Percentiles rank a stretch among this genome's conserved stretches.
phyloP scores from a whole-genome alignment of 1,140 invertebrate genomes.

The Planococcus citri region DNA sequence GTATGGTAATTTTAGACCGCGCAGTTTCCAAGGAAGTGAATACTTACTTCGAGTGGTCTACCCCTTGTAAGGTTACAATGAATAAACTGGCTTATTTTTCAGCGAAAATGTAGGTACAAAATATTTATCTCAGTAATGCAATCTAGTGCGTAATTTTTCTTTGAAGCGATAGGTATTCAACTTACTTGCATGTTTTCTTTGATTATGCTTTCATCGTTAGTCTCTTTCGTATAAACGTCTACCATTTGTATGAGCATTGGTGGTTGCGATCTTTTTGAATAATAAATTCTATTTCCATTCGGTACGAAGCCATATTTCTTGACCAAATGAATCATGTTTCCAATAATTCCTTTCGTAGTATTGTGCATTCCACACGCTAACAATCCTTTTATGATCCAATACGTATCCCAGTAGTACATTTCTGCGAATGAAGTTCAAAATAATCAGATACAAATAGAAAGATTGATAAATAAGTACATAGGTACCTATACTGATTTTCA shows the following conservation, averaged over 20 bases:
- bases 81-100: too few species aligned
- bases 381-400: conserved; percentile 69
- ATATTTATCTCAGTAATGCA: too few species aligned
- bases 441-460: too few species aligned
- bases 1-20: too few species aligned
- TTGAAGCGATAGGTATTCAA: too few species aligned
- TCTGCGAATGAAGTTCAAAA: conserved; percentile 75
- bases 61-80: too few species aligned
- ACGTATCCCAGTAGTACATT: conserved; percentile 82
- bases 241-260: conserved; percentile 69
- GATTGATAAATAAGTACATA: too few species aligned
- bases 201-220: conserved; percentile 50
- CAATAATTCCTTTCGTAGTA: conserved; percentile 60
- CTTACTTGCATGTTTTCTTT: conserved; percentile 41
- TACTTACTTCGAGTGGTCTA: too few species aligned
- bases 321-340: conserved; percentile 56
- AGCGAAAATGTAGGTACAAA: too few species aligned
- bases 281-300: too few species aligned
- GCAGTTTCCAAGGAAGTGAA: too few species aligned
- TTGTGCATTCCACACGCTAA: conserved; percentile 56
- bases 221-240: conserved; percentile 48
- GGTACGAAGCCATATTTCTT: conserved; percentile 55
- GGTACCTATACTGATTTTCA: too few species aligned
- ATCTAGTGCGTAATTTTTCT: background rate
- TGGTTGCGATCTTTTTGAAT: conserved; percentile 64